phyloP scores from a whole-genome alignment of 2,113 vertebrate genomes.

The Bettongia penicillata region DNA sequence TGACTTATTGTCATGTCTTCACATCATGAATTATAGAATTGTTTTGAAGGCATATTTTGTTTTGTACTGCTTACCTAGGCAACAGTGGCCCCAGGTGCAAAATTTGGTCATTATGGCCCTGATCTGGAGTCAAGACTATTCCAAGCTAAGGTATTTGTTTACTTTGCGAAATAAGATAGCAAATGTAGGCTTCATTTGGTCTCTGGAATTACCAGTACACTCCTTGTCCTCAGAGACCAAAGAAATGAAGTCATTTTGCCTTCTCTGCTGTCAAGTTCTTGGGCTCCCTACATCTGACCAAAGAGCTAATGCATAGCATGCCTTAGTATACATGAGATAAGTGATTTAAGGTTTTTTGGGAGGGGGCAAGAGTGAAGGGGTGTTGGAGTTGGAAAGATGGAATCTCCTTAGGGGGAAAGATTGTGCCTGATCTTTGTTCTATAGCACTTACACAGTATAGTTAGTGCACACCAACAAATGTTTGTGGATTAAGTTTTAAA shows the following conservation, averaged over 20 bases:
- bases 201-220: conserved; percentile 36
- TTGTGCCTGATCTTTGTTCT: background rate
- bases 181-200: conserved; percentile 34
- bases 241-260: conserved; percentile 45
- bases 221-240: conserved; percentile 37
- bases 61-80: background rate
- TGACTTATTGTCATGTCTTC: background rate
- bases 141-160: conserved; percentile 26
- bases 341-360: background rate
- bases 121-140: background rate
- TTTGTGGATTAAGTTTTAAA: background rate
- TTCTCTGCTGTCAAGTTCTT: conserved; percentile 31
- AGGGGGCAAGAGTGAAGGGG: background rate
- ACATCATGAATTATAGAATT: background rate
- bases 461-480: background rate
- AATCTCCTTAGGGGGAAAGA: background rate
- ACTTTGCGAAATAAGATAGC: conserved; percentile 7
- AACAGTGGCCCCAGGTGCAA: background rate
- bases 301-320: background rate
- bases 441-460: background rate
- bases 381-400: background rate
- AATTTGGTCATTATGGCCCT: background rate
- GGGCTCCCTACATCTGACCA: conserved; percentile 36
- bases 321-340: background rate
- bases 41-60: background rate